Percentiles rank a stretch among this genome's conserved stretches.
Evolutionary conservation across 2,888 invertebrate species (phyloP).

Genomic region (Podabrus alpinus): DNA sequence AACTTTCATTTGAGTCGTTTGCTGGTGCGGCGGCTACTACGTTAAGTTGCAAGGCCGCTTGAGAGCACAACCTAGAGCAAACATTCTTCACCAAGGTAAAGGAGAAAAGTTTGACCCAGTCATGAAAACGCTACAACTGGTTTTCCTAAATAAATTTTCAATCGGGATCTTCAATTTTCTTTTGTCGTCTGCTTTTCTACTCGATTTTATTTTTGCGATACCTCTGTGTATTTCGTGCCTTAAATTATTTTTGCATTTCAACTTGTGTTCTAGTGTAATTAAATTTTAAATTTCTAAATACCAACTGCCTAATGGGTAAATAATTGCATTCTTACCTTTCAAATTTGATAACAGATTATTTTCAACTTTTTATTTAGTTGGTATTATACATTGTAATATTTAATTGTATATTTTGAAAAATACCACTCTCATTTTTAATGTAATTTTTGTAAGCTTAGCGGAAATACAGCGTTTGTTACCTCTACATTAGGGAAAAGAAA

Average conservation of each 20-base stretch:
- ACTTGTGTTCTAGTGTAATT: background rate
- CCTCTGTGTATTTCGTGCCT: background rate
- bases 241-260: background rate
- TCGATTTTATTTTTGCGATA: background rate
- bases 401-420: background rate
- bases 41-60: slow-evolving; percentile 43
- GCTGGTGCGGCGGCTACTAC: slow-evolving; percentile 37
- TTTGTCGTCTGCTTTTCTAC: background rate
- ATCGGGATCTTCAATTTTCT: slow-evolving; percentile 1
- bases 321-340: background rate
- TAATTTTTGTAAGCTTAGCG: background rate
- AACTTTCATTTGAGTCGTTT: slow-evolving; percentile 43
- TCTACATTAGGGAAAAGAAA: background rate
- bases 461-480: background rate
- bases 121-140: slow-evolving; percentile 10
- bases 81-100: slow-evolving; percentile 30
- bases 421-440: background rate
- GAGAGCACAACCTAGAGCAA: slow-evolving; percentile 26
- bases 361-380: background rate
- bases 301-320: background rate
- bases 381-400: background rate
- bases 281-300: background rate
- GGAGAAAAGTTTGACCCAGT: slow-evolving; percentile 29
- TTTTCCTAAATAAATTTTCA: slow-evolving; percentile 11
- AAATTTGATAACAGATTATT: background rate